phyloP scores from a whole-genome alignment of 2,113 vertebrate genomes.

The Azemiops feae region DNA sequence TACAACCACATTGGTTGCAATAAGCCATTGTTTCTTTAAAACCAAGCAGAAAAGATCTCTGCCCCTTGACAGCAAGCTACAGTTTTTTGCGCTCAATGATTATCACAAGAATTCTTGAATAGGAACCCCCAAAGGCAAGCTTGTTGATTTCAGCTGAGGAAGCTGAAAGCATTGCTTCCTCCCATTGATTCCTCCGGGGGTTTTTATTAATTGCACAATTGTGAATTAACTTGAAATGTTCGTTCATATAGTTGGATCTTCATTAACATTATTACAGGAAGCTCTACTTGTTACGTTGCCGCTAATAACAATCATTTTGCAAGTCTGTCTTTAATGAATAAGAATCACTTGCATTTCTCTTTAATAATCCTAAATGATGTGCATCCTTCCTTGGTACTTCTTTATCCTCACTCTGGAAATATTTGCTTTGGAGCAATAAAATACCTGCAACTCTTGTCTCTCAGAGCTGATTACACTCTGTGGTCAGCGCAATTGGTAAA shows the following conservation, averaged over 20 bases:
- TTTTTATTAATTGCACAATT: constrained; percentile 73
- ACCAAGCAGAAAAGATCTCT: background rate
- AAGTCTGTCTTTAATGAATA: constrained; percentile 70
- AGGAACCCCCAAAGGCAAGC: constrained; percentile 24
- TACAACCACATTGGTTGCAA: background rate
- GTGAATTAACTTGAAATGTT: constrained; percentile 74
- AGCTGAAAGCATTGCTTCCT: constrained; percentile 42
- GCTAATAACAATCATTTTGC: constrained; percentile 66
- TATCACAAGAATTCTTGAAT: background rate
- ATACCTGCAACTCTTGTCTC: background rate
- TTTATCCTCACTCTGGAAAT: constrained; percentile 4
- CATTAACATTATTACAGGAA: constrained; percentile 75
- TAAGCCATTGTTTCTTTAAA: background rate
- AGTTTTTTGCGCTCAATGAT: background rate
- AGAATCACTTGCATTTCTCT: constrained; percentile 66
- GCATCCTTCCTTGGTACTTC: constrained; percentile 31
- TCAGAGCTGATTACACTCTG: background rate
- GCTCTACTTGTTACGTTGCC: constrained; percentile 66
- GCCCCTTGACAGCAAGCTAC: background rate
- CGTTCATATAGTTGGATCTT: constrained; percentile 70
- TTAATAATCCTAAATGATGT: constrained; percentile 53
- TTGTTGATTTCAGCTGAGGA: constrained; percentile 53
- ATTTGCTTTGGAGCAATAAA: constrained; percentile 23
- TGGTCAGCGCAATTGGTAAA: no score
- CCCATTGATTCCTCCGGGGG: constrained; percentile 50